Percentiles rank a stretch among this genome's conserved stretches.
These are phyloP conservation scores for Agapostemon virescens DNA, from an alignment of 2,888 invertebrate genomes.

Conservation along the genomic window DNA sequence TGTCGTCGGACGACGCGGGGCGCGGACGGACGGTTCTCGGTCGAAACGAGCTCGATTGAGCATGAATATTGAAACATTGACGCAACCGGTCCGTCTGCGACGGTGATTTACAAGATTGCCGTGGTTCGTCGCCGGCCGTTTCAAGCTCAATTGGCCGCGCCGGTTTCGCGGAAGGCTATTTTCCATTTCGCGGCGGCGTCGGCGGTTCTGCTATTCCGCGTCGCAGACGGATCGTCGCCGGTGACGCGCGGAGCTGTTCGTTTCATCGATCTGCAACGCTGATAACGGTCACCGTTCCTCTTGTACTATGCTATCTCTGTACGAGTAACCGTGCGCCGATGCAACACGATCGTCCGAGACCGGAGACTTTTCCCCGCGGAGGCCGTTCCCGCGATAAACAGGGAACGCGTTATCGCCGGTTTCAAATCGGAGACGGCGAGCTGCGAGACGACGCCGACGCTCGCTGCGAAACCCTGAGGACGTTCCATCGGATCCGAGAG, in stretches of 20 bases:
- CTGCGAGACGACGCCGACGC: not conserved
- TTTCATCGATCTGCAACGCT: slow-evolving; percentile 23
- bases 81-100: slow-evolving; percentile 64
- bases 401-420: slow-evolving; percentile 36
- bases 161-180: slow-evolving; percentile 42
- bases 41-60: slow-evolving; percentile 62
- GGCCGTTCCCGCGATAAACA: slow-evolving; percentile 30
- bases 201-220: not conserved
- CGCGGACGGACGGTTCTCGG: not conserved
- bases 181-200: slow-evolving; percentile 40
- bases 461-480: not conserved
- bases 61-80: slow-evolving; percentile 69
- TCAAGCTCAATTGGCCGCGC: slow-evolving; percentile 25
- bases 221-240: slow-evolving; percentile 23
- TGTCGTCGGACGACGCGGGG: slow-evolving; percentile 22
- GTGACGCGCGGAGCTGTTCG: slow-evolving; percentile 1
- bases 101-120: slow-evolving; percentile 66
- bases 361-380: slow-evolving; percentile 26
- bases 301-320: not conserved
- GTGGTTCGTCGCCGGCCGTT: slow-evolving; percentile 50
- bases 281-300: slow-evolving; percentile 17
- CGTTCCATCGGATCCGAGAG: no score
- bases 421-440: slow-evolving; percentile 47
- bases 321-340: not conserved
- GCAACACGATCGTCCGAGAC: not conserved